Conservation (phyloP, 2,113 vertebrate genomes). For the Megaceryle torquata region DNA sequence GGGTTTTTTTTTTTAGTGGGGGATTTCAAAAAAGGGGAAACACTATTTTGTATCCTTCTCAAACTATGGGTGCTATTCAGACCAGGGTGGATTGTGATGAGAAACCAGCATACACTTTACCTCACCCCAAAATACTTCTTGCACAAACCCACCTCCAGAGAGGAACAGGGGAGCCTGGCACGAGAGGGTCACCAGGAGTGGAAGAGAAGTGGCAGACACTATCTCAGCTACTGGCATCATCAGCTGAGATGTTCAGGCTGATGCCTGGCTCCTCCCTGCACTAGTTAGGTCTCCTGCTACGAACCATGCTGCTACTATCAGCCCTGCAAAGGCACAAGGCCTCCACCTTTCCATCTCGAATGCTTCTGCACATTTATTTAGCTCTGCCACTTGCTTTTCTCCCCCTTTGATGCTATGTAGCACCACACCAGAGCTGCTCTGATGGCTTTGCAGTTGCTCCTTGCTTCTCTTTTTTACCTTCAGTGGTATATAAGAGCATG, state of each 20-base stretch:
- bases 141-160: constrained; percentile 46
- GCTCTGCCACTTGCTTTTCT: background rate
- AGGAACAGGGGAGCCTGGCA: background rate
- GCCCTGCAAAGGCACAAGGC: background rate
- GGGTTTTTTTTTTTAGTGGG: background rate
- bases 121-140: constrained; percentile 41
- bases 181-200: background rate
- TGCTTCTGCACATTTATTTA: rapidly evolving
- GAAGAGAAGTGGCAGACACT: background rate
- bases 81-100: constrained; percentile 51
- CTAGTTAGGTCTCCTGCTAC: background rate
- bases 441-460: background rate
- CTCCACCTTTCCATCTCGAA: background rate
- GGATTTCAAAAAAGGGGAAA: constrained; percentile 47
- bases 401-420: rapidly evolving
- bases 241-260: background rate
- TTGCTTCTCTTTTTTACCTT: background rate
- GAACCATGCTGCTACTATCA: background rate
- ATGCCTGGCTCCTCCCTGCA: background rate
- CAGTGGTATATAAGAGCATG: background rate
- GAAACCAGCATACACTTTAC: constrained; percentile 51
- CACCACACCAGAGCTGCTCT: background rate
- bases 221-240: background rate
- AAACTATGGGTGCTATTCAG: constrained; percentile 64
- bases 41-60: constrained; percentile 52